These are phyloP conservation scores for Carcina quercana DNA, from an alignment of 2,888 invertebrate genomes.

Conservation along the genomic window DNA sequence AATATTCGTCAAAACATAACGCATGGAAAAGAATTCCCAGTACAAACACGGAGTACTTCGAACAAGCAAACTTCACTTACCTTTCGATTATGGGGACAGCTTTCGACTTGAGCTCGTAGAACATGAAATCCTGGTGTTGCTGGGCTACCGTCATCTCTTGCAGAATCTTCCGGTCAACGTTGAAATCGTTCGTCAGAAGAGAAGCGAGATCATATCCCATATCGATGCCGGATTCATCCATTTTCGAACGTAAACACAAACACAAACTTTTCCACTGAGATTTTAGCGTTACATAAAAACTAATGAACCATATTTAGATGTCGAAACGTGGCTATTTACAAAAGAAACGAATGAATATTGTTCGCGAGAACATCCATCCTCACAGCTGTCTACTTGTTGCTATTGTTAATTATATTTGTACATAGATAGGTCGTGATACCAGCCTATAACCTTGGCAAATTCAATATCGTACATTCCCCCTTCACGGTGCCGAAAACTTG, in stretches of 20 bases:
- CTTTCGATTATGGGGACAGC: constrained; percentile 75
- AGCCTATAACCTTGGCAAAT: constrained; percentile 34
- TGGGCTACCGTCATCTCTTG: constrained; percentile 73
- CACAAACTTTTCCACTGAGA: constrained; percentile 50
- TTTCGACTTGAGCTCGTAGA: constrained; percentile 77
- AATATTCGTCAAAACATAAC: constrained; percentile 47
- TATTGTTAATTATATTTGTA: constrained; percentile 43
- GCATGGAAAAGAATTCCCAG: constrained; percentile 8
- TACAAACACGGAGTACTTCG: constrained; percentile 12
- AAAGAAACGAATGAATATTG: constrained; percentile 38
- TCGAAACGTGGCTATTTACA: constrained; percentile 45
- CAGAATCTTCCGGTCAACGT: constrained; percentile 66
- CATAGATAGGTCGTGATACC: constrained; percentile 41
- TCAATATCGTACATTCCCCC: constrained; percentile 17
- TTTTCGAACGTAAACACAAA: constrained; percentile 52
- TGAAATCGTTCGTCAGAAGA: constrained; percentile 70
- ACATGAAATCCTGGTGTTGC: constrained; percentile 75
- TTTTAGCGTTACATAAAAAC: constrained; percentile 28
- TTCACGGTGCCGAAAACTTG: constrained; percentile 8
- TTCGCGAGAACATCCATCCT: constrained; percentile 62
- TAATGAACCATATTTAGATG: constrained; percentile 42
- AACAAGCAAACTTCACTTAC: constrained; percentile 43
- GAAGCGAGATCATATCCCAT: constrained; percentile 78
- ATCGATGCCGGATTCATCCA: constrained; percentile 79
- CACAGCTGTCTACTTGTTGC: constrained; percentile 70